These are phyloP conservation scores for Drosophila mayri DNA, from an alignment of 1,140 invertebrate species.

Conservation along the genomic window DNA sequence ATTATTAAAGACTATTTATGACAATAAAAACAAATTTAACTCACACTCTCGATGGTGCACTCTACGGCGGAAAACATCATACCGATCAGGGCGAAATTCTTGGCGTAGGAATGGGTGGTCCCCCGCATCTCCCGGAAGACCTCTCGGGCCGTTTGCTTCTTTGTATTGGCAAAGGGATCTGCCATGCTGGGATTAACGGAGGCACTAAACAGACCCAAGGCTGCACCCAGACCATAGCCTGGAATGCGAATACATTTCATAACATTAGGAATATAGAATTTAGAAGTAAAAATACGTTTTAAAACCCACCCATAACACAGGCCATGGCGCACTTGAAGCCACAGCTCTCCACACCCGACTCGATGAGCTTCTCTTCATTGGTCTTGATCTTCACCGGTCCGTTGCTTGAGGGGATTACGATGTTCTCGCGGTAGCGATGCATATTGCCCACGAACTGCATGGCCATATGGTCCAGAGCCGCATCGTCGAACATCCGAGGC, in stretches of 20 bases:
- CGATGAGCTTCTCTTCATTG: slow-evolving; percentile 95
- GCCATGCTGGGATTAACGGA: slow-evolving; percentile 96
- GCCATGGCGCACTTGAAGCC: slow-evolving; percentile 95
- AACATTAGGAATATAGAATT: background rate
- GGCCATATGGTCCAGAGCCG: slow-evolving; percentile 87
- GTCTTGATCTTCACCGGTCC: slow-evolving; percentile 92
- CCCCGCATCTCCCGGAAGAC: slow-evolving; percentile 96
- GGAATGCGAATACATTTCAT: slow-evolving; percentile 54
- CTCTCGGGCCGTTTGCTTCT: slow-evolving; percentile 93
- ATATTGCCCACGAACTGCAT: slow-evolving; percentile 89
- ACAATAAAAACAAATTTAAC: slow-evolving; percentile 37
- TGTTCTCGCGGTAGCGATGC: slow-evolving; percentile 90
- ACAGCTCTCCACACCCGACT: slow-evolving; percentile 95
- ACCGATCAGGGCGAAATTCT: slow-evolving; percentile 98
- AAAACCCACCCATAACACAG: slow-evolving; percentile 93
- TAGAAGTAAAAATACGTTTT: background rate
- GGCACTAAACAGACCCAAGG: slow-evolving; percentile 97
- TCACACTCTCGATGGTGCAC: slow-evolving; percentile 95
- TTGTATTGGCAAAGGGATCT: slow-evolving; percentile 88
- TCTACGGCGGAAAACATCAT: slow-evolving; percentile 96
- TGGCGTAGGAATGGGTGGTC: slow-evolving; percentile 96
- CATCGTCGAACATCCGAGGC: slow-evolving; percentile 84
- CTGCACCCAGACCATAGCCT: slow-evolving; percentile 97
- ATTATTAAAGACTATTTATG: background rate
- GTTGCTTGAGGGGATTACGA: slow-evolving; percentile 92